Evolutionary conservation across 2,888 invertebrate species (phyloP).

Genomic region (Platypus cylindrus): DNA sequence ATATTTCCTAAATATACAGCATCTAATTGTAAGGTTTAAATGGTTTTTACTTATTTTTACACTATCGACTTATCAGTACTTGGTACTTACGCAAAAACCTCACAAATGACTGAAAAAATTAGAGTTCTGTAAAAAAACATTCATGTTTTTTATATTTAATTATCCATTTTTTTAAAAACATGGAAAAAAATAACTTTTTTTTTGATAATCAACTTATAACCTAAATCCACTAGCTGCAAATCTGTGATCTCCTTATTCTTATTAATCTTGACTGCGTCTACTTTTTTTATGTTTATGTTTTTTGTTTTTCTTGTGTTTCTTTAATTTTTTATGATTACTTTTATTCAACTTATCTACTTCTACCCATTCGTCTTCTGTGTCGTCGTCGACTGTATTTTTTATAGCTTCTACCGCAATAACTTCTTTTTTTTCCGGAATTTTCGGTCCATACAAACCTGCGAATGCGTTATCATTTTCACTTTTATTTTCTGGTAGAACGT

Average conservation of each 20-base stretch:
- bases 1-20: too few species aligned
- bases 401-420: constrained; percentile 6
- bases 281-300: constrained; percentile 39
- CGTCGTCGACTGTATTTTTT: constrained; percentile 9
- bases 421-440: constrained; percentile 17
- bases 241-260: constrained; percentile 17
- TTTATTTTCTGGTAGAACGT: constrained; percentile 3
- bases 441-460: constrained; percentile 21
- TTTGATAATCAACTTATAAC: constrained; percentile 2
- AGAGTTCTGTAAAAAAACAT: too few species aligned
- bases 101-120: too few species aligned
- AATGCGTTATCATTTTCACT: constrained; percentile 3
- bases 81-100: too few species aligned
- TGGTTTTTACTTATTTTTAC: too few species aligned
- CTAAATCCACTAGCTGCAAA: constrained; percentile 13
- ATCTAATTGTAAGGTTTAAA: too few species aligned
- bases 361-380: constrained; percentile 25
- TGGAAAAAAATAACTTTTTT: not conserved
- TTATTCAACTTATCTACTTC: constrained; percentile 20
- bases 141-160: not conserved
- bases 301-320: constrained; percentile 28
- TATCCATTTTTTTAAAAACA: not conserved
- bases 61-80: too few species aligned
- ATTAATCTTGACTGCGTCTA: constrained; percentile 21
- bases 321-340: constrained; percentile 19